These are phyloP conservation scores for Gobio gobio DNA, from an alignment of 2,113 vertebrate genomes.

Conservation along the genomic window DNA sequence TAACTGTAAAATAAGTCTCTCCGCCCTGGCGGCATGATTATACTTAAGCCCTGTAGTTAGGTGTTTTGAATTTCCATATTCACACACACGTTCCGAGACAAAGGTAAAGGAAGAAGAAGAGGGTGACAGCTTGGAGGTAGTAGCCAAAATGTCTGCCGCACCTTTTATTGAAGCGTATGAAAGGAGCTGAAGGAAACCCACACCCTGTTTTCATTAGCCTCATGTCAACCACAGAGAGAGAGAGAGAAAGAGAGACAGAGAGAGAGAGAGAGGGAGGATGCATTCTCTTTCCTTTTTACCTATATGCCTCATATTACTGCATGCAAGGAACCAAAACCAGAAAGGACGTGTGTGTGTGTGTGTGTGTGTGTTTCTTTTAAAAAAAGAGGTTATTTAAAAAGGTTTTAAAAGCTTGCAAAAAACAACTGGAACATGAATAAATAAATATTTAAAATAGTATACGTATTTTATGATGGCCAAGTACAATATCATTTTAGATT, in stretches of 20 bases:
- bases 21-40: constrained; percentile 77
- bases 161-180: constrained; percentile 60
- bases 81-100: constrained; percentile 44
- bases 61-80: constrained; percentile 80
- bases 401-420: constrained; percentile 14
- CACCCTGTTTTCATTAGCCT: constrained; percentile 65
- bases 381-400: constrained; percentile 22
- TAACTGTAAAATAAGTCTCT: constrained; percentile 70
- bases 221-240: constrained; percentile 72
- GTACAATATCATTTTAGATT: neutral
- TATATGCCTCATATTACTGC: constrained; percentile 57
- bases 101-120: constrained; percentile 25
- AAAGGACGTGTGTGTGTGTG: neutral
- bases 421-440: neutral
- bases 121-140: constrained; percentile 25
- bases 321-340: constrained; percentile 52
- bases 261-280: constrained; percentile 60
- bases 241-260: constrained; percentile 69
- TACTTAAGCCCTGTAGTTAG: constrained; percentile 79
- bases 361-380: too few relatives aligned
- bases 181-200: constrained; percentile 56
- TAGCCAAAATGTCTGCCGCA: constrained; percentile 54
- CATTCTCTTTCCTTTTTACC: constrained; percentile 52
- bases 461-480: neutral
- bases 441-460: neutral